Percentiles rank a stretch among this genome's conserved stretches.
Evolutionary conservation across 2,113 vertebrate species (phyloP).

Genomic region (Gymnogyps californianus): DNA sequence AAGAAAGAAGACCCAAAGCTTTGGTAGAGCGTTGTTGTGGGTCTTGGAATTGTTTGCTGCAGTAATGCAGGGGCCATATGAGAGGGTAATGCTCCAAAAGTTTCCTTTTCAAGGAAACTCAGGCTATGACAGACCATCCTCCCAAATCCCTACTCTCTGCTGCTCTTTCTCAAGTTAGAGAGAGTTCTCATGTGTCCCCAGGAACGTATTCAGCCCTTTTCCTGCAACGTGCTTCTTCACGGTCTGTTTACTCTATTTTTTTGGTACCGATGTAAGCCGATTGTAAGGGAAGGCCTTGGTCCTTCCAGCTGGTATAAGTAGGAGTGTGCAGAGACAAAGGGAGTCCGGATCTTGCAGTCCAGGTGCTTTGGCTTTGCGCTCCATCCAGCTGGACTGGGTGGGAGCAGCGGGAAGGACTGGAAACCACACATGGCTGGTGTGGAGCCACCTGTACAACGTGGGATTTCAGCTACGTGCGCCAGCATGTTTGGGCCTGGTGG

Average conservation of each 20-base stretch:
- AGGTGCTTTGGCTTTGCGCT: background rate
- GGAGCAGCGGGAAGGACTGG: background rate
- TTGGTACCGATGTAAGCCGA: background rate
- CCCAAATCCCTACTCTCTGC: background rate
- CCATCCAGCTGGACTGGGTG: background rate
- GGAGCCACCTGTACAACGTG: background rate
- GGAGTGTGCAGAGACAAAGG: background rate
- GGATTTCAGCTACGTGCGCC: background rate
- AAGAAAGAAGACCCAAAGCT: background rate
- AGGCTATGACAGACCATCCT: too few species aligned
- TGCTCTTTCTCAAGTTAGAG: too few species aligned
- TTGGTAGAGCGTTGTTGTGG: background rate
- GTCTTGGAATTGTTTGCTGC: background rate
- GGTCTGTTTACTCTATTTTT: background rate
- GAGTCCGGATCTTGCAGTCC: background rate
- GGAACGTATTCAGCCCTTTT: background rate
- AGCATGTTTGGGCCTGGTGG: background rate
- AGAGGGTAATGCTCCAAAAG: too few species aligned
- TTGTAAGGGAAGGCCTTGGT: background rate
- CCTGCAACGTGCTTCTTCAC: background rate
- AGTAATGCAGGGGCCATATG: background rate
- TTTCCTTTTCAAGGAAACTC: too few species aligned
- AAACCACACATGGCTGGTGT: background rate
- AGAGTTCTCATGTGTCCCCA: too few species aligned
- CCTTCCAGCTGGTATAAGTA: background rate